Conservation (phyloP, 1,140 invertebrate species). For the Drosophila yakuba region DNA sequence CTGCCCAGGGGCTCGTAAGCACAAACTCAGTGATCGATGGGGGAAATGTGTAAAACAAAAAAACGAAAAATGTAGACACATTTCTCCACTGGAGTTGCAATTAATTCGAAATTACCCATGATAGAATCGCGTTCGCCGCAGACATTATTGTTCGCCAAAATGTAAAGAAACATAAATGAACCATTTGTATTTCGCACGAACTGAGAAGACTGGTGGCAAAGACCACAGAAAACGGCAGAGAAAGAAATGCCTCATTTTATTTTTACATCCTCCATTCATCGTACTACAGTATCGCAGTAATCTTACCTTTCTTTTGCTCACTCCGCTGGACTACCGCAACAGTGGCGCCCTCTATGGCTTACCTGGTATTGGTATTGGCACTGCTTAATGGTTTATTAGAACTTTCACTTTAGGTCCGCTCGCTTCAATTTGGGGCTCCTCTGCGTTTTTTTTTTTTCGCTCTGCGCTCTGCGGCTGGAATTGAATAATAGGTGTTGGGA, state of each 20-base stretch:
- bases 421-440: slow-evolving; percentile 52
- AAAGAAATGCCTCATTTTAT: slow-evolving; percentile 53
- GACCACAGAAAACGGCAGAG: slow-evolving; percentile 13
- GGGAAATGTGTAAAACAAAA: background rate
- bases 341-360: slow-evolving; percentile 31
- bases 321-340: slow-evolving; percentile 69
- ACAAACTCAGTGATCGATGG: slow-evolving; percentile 22
- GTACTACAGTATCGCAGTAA: background rate
- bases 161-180: slow-evolving; percentile 46
- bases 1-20: slow-evolving; percentile 9
- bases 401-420: slow-evolving; percentile 79
- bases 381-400: slow-evolving; percentile 66
- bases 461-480: slow-evolving; percentile 11
- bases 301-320: slow-evolving; percentile 57
- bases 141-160: slow-evolving; percentile 30
- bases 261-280: slow-evolving; percentile 50
- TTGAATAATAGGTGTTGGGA: slow-evolving; percentile 61
- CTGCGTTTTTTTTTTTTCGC: slow-evolving; percentile 14
- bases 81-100: slow-evolving; percentile 34
- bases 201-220: background rate
- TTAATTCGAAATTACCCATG: slow-evolving; percentile 46
- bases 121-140: slow-evolving; percentile 35
- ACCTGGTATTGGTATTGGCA: background rate
- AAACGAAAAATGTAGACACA: slow-evolving; percentile 4
- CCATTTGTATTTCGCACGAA: slow-evolving; percentile 45